A percentile compares a stretch with the other conserved stretches of the same genome.
These are phyloP conservation scores for Gobius niger DNA, from an alignment of 2,113 vertebrate species.

Conservation along the genomic window DNA sequence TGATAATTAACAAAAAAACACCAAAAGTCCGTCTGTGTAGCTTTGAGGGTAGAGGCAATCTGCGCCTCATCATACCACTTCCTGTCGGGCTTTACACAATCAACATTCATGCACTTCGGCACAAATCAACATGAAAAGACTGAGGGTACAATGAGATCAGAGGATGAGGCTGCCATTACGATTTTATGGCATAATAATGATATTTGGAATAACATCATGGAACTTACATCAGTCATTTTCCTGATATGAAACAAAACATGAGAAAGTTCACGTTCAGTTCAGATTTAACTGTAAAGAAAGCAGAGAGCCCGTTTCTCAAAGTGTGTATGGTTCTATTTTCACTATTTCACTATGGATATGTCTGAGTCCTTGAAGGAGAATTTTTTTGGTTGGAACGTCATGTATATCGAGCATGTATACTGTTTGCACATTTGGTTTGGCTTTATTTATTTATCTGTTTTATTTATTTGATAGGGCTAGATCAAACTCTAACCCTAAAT, in stretches of 20 bases:
- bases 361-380: too few relatives aligned
- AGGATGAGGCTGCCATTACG: conserved; percentile 70
- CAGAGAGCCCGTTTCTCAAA: too few relatives aligned
- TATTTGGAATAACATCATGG: background rate
- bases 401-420: too few relatives aligned
- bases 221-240: background rate
- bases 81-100: conserved; percentile 86
- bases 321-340: too few relatives aligned
- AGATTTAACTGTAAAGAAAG: background rate
- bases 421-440: too few relatives aligned
- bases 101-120: conserved; percentile 90
- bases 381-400: too few relatives aligned
- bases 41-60: conserved; percentile 70
- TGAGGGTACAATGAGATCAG: conserved; percentile 29
- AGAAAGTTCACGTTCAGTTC: background rate
- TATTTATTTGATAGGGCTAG: too few relatives aligned
- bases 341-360: too few relatives aligned
- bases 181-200: conserved; percentile 10
- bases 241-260: background rate
- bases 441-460: too few relatives aligned
- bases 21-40: conserved; percentile 15
- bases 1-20: background rate
- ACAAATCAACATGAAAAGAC: conserved; percentile 86
- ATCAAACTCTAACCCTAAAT: too few relatives aligned
- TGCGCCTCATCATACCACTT: conserved; percentile 91